Conservation (phyloP, 2,797 vertebrate species). For the Enteromius fasciolatus region DNA sequence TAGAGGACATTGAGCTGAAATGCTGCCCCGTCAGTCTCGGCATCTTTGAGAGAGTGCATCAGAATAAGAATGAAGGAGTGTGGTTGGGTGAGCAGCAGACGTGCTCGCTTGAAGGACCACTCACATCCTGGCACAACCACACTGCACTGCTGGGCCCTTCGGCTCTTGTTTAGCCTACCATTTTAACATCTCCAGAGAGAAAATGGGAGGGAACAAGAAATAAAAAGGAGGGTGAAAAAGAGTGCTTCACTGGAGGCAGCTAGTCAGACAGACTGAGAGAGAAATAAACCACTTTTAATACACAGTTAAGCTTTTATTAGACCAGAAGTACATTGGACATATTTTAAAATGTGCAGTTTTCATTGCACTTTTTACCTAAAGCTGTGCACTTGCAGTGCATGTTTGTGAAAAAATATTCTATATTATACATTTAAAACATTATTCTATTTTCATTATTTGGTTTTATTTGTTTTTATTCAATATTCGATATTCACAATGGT, state of each 20-base stretch:
- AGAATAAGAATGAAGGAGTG: conserved; percentile 48
- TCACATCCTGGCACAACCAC: conserved; percentile 19
- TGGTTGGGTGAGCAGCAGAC: conserved; percentile 9
- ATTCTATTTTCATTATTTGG: neutral
- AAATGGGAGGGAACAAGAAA: neutral
- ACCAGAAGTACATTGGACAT: neutral
- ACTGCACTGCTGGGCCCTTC: conserved; percentile 10
- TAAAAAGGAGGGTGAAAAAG: conserved; percentile 4
- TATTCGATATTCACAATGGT: neutral
- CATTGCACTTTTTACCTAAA: neutral
- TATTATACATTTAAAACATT: neutral
- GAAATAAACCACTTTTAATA: neutral
- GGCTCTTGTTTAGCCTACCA: conserved; percentile 32
- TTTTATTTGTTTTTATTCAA: no score
- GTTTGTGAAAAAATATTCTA: neutral
- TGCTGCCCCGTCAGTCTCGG: conserved; percentile 8
- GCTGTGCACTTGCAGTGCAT: neutral
- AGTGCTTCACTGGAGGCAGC: neutral
- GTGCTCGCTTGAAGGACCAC: neutral
- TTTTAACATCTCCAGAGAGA: conserved; percentile 32
- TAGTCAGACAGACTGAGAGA: conserved; percentile 1
- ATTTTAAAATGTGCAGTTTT: neutral
- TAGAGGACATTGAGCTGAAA: conserved; percentile 32
- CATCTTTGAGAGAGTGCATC: conserved; percentile 20
- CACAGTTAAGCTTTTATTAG: conserved; percentile 10